Evolutionary conservation across 2,888 invertebrate species (phyloP), one percentile per base, ranked within the genome.

Genomic region (Gnatocerus cornutus): DNA sequence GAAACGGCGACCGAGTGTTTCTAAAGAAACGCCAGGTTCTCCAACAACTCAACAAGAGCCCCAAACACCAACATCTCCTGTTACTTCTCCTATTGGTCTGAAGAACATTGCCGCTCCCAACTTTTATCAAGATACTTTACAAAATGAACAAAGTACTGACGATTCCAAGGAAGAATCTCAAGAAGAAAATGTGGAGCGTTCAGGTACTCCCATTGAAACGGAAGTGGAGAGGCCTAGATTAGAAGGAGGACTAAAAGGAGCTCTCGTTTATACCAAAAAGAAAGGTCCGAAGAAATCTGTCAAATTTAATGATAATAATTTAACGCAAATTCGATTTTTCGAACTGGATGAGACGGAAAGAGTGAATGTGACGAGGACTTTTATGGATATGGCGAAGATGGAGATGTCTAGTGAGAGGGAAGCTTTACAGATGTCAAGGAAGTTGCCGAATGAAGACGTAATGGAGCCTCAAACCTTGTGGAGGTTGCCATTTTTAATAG

Each of bases 281-380:
- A 92, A 90, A 82, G 93, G 92, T 1, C 92, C 92, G 2, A 96
- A 93, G 82, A 93, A 94, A 83, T 90, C 90, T 76, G 81, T 85
- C 16, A 78, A 91, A 80, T 97, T 96, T 93, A 93, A 92, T 80
- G 96, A 96, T 68, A 85, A 89, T 4, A 90, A 93, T 74, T 86
- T 99, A 30, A 93, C 93, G 77, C 91, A 94, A 79, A 88, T 96
- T 66, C 91, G 93, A 78, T 97, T 91, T 85, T 98, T 99, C 84
- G 98, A 98, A 84, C 86, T 98, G 75, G 98, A 98, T 84, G 98
- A 97, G 85, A 97, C 94, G 10, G 98, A 99, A 86, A 89, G 98
- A 80, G 95, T 97, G 0, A 98, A 98, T 85, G 98, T 98, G 0
- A 96, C 92, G 1, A 95, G 92, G 85, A 93, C 90, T 30, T 98